Evolutionary conservation across 2,113 vertebrate species (phyloP).

Genomic region (Haplochromis vanheusdeni): DNA sequence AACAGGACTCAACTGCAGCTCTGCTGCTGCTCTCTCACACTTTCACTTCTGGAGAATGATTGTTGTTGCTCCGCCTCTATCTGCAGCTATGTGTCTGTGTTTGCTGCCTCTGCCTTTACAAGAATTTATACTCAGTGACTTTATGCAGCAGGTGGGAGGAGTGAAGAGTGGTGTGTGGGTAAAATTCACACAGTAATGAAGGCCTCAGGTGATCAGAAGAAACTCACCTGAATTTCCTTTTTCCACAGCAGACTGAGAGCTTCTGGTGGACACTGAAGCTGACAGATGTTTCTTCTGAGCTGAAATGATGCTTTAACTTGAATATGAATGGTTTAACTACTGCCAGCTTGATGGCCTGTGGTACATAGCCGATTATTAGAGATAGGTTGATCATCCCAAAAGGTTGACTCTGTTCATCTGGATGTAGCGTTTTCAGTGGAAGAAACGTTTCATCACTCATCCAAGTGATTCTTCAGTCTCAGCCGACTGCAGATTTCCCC

Average conservation of each 20-base stretch:
- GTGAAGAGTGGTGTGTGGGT: neutral
- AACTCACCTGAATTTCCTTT: neutral
- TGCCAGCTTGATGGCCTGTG: neutral
- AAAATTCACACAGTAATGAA: neutral
- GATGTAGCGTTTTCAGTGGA: neutral
- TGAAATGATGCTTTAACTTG: neutral
- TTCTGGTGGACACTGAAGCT: neutral
- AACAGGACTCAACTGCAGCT: neutral
- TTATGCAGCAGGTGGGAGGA: neutral
- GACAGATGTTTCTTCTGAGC: neutral
- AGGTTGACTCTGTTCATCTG: neutral
- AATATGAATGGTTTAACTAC: neutral
- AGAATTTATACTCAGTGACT: neutral
- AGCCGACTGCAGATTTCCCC: neutral
- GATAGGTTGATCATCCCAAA: neutral
- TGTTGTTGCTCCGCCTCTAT: neutral
- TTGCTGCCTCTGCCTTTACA: neutral
- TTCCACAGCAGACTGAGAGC: neutral
- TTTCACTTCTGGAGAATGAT: neutral
- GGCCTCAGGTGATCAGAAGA: neutral
- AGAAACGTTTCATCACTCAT: neutral
- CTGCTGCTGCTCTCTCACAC: neutral
- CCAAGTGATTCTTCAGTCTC: neutral
- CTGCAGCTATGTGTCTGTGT: neutral
- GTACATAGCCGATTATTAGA: neutral